These are phyloP conservation scores for Heliconius himera DNA, from an alignment of 1,140 invertebrate species.

Conservation along the genomic window DNA sequence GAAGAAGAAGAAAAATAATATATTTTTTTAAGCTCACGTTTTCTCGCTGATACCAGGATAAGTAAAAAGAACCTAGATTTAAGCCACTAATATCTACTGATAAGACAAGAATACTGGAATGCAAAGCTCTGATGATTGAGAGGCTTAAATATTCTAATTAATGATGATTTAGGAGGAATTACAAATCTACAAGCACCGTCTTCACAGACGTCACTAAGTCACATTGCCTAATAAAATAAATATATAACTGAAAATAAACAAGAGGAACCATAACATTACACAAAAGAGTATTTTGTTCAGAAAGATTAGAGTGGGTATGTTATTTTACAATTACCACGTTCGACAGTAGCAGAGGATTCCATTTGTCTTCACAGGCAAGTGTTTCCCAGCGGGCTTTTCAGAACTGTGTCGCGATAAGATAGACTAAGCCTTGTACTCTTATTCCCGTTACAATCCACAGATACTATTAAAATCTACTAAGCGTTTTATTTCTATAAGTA, in stretches of 20 bases:
- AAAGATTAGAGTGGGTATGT: constrained; percentile 38
- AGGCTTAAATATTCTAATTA: no score
- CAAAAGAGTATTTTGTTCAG: constrained; percentile 11
- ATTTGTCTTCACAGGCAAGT: constrained; percentile 65
- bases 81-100: no score
- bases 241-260: background rate
- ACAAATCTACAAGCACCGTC: no score
- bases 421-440: constrained; percentile 59
- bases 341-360: constrained; percentile 54
- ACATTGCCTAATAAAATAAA: no score
- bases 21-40: no score
- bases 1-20: no score
- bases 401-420: constrained; percentile 67
- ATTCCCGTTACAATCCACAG: constrained; percentile 43
- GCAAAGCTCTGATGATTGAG: no score
- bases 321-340: constrained; percentile 55
- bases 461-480: constrained; percentile 18
- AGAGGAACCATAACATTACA: constrained; percentile 5
- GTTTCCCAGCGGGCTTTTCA: constrained; percentile 65
- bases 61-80: no score
- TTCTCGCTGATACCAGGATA: no score
- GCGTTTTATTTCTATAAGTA: constrained; percentile 9
- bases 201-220: no score
- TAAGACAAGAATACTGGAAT: no score
- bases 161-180: no score